Conservation (phyloP, 2,797 vertebrate genomes). For the Poeciliopsis presidionis region DNA sequence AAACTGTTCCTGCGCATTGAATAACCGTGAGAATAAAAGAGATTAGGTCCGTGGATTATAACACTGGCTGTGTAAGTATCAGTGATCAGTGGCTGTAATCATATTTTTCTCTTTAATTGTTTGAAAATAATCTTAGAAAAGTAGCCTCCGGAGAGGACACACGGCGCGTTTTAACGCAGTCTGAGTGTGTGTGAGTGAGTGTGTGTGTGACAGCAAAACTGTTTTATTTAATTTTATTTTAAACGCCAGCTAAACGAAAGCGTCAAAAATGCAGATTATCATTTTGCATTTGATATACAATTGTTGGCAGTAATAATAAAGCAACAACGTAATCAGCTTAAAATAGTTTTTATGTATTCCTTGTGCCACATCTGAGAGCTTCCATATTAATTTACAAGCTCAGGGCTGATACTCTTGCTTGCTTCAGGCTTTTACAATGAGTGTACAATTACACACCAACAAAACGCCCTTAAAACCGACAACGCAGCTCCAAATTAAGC, state of each 20-base stretch:
- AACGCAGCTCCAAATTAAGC: slow-evolving; percentile 45
- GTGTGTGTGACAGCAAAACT: not conserved
- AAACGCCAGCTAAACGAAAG: slow-evolving; percentile 21
- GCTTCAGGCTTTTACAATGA: slow-evolving; percentile 55
- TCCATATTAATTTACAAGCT: slow-evolving; percentile 64
- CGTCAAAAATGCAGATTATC: slow-evolving; percentile 6
- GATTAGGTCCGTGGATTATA: slow-evolving; percentile 62
- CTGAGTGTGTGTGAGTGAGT: not conserved
- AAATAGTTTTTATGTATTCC: not conserved
- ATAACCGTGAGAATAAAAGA: slow-evolving; percentile 31
- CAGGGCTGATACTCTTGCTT: slow-evolving; percentile 56
- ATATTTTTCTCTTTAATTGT: slow-evolving; percentile 8
- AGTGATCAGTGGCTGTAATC: slow-evolving; percentile 26
- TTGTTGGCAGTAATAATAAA: slow-evolving; percentile 7
- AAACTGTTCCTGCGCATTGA: slow-evolving; percentile 12
- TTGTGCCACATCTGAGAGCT: slow-evolving; percentile 17
- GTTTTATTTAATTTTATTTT: not conserved
- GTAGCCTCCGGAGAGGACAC: slow-evolving; percentile 10
- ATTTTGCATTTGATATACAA: not conserved
- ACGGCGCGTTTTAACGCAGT: slow-evolving; percentile 9
- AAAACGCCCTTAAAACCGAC: slow-evolving; percentile 54
- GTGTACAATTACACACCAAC: slow-evolving; percentile 71
- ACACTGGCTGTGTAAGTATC: slow-evolving; percentile 37
- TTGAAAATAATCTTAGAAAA: slow-evolving; percentile 12
- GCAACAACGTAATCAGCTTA: slow-evolving; percentile 8